phyloP scores from a whole-genome alignment of 2,113 vertebrate species.

The Ochotona princeps region DNA sequence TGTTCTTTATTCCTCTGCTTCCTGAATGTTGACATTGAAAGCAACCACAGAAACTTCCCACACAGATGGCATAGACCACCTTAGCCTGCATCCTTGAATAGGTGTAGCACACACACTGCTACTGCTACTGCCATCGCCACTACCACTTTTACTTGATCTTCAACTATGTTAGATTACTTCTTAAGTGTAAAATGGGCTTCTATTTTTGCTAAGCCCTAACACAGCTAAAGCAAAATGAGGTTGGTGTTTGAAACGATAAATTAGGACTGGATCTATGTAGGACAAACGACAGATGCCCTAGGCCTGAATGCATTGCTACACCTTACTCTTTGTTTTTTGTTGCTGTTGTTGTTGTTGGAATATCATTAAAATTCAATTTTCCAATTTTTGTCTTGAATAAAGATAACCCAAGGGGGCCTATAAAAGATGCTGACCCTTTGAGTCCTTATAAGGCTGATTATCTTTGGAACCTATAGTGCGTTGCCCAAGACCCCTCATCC shows the following conservation, averaged over 20 bases:
- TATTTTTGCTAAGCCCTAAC: constrained; percentile 1
- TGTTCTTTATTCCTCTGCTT: not conserved
- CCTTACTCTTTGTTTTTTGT: not conserved
- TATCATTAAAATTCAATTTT: constrained; percentile 55
- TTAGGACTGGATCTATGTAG: not conserved
- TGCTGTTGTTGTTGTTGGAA: not conserved
- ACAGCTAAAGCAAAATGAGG: not conserved
- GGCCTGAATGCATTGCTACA: not conserved
- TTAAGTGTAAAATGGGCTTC: not conserved
- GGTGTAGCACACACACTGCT: not conserved
- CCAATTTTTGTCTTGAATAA: constrained; percentile 51
- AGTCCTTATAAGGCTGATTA: constrained; percentile 45
- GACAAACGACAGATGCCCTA: not conserved
- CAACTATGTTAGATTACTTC: not conserved
- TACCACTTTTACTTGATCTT: not conserved
- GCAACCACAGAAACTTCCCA: not conserved
- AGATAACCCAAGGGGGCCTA: not conserved
- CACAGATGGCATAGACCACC: not conserved
- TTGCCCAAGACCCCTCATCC: not conserved
- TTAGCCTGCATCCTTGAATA: not conserved
- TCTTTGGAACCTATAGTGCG: not conserved
- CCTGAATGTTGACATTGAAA: not conserved
- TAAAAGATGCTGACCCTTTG: not conserved
- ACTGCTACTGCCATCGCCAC: not conserved
- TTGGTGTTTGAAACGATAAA: not conserved